Conservation (phyloP, 2,797 vertebrate species). For the Hephaestus fuliginosus region DNA sequence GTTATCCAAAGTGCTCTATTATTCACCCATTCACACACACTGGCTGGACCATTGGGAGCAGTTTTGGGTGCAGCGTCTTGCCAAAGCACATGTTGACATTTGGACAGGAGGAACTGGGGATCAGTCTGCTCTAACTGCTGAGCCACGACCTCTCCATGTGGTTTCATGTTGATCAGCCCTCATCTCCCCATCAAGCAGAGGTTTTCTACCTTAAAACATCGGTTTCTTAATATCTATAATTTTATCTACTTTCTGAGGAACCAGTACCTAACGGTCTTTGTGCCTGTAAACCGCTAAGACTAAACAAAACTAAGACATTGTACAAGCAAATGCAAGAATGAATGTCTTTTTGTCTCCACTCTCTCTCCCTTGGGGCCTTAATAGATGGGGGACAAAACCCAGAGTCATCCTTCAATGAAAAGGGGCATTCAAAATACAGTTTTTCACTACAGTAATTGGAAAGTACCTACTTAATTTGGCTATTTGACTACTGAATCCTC, state of each 20-base stretch:
- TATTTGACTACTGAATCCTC: background rate
- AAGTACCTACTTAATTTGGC: background rate
- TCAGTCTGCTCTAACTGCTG: background rate
- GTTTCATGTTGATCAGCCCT: background rate
- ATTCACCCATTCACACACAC: no score
- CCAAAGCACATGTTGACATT: background rate
- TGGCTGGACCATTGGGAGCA: background rate
- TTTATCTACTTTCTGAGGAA: background rate
- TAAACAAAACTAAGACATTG: background rate
- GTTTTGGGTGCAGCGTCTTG: background rate
- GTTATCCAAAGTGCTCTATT: background rate
- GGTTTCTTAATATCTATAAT: background rate
- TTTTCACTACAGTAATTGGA: background rate
- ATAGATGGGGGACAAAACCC: background rate
- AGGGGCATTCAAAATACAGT: background rate
- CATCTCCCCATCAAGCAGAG: background rate
- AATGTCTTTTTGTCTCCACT: slow-evolving; percentile 20
- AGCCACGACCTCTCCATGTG: background rate
- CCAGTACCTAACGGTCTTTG: background rate
- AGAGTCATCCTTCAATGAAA: background rate
- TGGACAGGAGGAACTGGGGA: no score
- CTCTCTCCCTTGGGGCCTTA: background rate
- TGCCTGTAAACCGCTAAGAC: background rate
- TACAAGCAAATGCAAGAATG: background rate
- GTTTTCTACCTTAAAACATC: background rate